These are phyloP conservation scores for Elgonia sp. DNA, from an alignment of 2,888 invertebrate species.

Conservation along the genomic window DNA sequence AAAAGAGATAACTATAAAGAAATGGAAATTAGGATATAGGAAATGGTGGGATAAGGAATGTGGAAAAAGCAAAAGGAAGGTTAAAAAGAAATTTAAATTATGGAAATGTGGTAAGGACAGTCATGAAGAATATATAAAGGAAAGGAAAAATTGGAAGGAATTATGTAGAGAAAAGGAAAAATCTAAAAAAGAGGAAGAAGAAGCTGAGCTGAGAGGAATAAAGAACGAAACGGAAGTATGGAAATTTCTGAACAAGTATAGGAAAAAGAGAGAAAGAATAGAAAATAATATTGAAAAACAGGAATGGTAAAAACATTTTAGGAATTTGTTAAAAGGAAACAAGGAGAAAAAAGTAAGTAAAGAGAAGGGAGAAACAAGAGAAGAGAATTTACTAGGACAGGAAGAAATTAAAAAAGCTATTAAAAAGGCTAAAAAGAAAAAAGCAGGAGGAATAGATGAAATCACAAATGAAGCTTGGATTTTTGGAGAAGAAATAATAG, in stretches of 20 bases:
- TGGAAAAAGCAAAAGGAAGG: conserved; percentile 9
- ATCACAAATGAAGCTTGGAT: neutral
- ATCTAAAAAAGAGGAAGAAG: neutral
- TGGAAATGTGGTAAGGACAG: neutral
- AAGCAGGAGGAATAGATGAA: neutral
- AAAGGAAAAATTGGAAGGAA: neutral
- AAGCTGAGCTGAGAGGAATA: neutral
- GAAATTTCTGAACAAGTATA: neutral
- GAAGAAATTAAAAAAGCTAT: neutral
- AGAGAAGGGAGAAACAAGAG: neutral
- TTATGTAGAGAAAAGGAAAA: conserved; percentile 12
- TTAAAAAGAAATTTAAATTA: neutral
- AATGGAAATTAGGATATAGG: neutral
- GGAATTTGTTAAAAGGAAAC: neutral
- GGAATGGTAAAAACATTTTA: neutral
- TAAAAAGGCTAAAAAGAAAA: neutral
- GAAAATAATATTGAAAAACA: neutral
- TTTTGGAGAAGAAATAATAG: neutral
- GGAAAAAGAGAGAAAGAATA: neutral
- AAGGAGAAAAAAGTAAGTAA: neutral
- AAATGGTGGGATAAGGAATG: conserved; percentile 8
- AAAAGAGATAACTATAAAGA: neutral
- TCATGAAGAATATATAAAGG: neutral
- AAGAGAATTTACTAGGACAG: neutral
- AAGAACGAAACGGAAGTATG: neutral